These are phyloP conservation scores for Magallana ariakensis DNA, from an alignment of 1,140 invertebrate species.

Conservation along the genomic window DNA sequence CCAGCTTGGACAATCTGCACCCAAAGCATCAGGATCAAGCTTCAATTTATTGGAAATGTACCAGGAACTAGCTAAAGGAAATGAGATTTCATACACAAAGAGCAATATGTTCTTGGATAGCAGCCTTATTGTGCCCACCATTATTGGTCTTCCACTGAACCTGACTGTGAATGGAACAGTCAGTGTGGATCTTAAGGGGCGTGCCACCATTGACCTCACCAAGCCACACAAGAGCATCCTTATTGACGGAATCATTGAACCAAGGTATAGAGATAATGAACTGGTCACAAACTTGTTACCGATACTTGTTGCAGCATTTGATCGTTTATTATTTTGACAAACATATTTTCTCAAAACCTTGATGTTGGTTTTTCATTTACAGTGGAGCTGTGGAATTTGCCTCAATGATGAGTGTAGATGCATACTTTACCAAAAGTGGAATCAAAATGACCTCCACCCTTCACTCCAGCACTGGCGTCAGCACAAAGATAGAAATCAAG, in stretches of 20 bases:
- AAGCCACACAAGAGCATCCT: slow-evolving; percentile 81
- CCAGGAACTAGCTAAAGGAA: slow-evolving; percentile 72
- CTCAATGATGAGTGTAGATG: slow-evolving; percentile 90
- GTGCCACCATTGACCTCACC: slow-evolving; percentile 85
- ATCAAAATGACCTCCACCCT: slow-evolving; percentile 90
- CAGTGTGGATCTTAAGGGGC: slow-evolving; percentile 89
- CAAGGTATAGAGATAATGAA: slow-evolving; percentile 60
- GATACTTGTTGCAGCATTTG: no score
- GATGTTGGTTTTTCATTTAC: slow-evolving; percentile 33
- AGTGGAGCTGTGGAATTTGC: slow-evolving; percentile 90
- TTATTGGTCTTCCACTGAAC: slow-evolving; percentile 89
- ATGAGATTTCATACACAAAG: slow-evolving; percentile 80
- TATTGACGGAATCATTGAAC: slow-evolving; percentile 63
- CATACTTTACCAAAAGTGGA: slow-evolving; percentile 87
- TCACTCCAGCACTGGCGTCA: slow-evolving; percentile 90
- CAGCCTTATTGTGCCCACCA: slow-evolving; percentile 89
- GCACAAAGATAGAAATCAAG: slow-evolving; percentile 86
- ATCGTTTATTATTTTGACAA: no score
- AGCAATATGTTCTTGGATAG: slow-evolving; percentile 91
- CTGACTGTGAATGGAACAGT: slow-evolving; percentile 91
- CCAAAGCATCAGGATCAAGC: slow-evolving; percentile 80
- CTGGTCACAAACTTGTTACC: no score
- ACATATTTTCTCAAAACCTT: no score
- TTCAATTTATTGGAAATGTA: slow-evolving; percentile 84
- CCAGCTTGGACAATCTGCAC: slow-evolving; percentile 78